Evolutionary conservation across 1,140 invertebrate species (phyloP), one percentile per base, ranked within the genome.

Genomic region (Melipona quadrifasciata): DNA sequence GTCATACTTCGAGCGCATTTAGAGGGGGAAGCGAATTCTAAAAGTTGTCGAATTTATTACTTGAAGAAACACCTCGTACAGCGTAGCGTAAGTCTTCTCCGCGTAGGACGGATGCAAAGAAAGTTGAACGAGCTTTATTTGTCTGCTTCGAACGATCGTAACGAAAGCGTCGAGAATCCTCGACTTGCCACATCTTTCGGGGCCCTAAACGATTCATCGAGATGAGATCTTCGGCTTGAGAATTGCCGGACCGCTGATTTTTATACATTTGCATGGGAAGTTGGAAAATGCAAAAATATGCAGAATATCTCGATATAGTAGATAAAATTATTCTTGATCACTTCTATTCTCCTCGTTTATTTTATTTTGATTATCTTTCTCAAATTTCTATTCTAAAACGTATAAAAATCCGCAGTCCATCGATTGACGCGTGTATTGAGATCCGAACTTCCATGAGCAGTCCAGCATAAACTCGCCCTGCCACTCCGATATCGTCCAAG

Each of bases 101-200:
- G 24, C 31, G 8, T 90, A 90, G 16, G 86, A 89, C 10, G 85
- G 73, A 31, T 91, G 88, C 55, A 94, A 64, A 47, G 86, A 57
- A 24, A 95, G 85, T 80, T 87, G 93, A 31, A 93, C 86, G 5
- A 94, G 84, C 16, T 89, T 92, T 57, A 95, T 89, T 74, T 92
- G 88, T 70, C 90, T 91, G 17, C 93, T 93, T n/a, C 90, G 93
- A 19, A 93, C 82, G 57, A 93, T 92, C 1, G 93, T 87, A 55
- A 95, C 92, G 17, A 82, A 92, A 90, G 96, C 95, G 64, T 95
- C 95, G 19, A 96, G 88, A 4, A 96, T 81, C 55, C 96, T 93
- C 1, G 94, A 95, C 92, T 96, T 96, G 8, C 96, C 96, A 11
- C 94, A 91, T 58, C 94, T 92, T 27, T 92, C 90, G 11, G 92